Percentiles rank a stretch among this genome's conserved stretches.
Evolutionary conservation across 2,797 vertebrate genomes (phyloP).

Genomic region (Perodicticus potto): DNA sequence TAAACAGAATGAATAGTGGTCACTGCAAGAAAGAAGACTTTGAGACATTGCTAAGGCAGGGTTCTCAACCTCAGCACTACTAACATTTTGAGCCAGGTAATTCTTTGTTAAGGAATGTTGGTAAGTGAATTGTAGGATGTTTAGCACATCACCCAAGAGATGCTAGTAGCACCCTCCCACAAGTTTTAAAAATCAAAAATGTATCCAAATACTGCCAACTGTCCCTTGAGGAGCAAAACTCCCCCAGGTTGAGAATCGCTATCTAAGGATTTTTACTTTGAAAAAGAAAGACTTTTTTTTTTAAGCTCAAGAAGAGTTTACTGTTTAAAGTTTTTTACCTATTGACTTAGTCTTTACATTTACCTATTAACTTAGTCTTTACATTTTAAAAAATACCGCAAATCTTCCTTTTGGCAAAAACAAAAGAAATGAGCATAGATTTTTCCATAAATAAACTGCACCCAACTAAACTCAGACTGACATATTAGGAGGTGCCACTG

Average conservation of each 20-base stretch:
- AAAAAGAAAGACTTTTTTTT: slow-evolving; percentile 13
- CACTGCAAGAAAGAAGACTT: slow-evolving; percentile 61
- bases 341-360: slow-evolving; percentile 24
- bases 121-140: not conserved
- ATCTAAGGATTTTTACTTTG: not conserved
- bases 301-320: slow-evolving; percentile 43
- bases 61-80: not conserved
- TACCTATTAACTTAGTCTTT: slow-evolving; percentile 13
- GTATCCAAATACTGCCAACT: not conserved
- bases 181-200: not conserved
- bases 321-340: slow-evolving; percentile 44
- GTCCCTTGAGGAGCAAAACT: not conserved
- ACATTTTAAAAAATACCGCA: slow-evolving; percentile 61
- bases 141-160: not conserved
- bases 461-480: slow-evolving; percentile 28
- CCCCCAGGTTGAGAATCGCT: not conserved
- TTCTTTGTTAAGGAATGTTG: not conserved
- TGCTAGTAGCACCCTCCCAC: not conserved
- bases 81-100: not conserved
- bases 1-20: slow-evolving; percentile 67
- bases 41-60: not conserved
- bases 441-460: slow-evolving; percentile 42
- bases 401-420: slow-evolving; percentile 25
- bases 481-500: not conserved
- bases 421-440: not conserved